Evolutionary conservation across 1,140 invertebrate genomes (phyloP), one percentile per base, ranked within the genome.

Genomic region (Drosophila bocki): DNA sequence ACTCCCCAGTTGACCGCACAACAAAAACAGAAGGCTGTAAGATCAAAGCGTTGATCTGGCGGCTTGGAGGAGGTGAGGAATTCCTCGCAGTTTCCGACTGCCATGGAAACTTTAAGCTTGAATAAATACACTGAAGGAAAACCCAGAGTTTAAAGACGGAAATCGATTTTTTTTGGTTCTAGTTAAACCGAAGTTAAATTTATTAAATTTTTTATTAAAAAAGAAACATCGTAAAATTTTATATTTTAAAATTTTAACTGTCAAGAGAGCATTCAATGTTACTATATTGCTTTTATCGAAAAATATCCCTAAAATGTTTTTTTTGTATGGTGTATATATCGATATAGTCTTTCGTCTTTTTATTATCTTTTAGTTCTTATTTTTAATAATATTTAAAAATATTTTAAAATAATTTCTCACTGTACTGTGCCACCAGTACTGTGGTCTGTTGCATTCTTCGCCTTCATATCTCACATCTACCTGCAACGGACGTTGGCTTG

Each of bases 11-110:
- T 78, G 65, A 78, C 75, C 75, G 58, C 76, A 78, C 51, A 63
- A 70, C 58, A 78, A 71, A 56, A 47, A 59, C 54, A 37, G 48
- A 60, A 44, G 32, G 39, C 17, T 33, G 70, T 61, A 42, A 78
- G 75, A 78, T 78, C 75, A 77, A 77, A 77, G 75, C 74, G 62
- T 77, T 57, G 63, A 77, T 60, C 72, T 68, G 63, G 26, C 1
- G 54, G 32, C 32, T 15, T n/a, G 41, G 29, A 44, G 47, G 22
- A 29, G 67, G 19, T 65, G 33, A n/a, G n/a, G 29, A 42, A 26
- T 39, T 42, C 32, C 62, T 35, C 37, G 33, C 47, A 70, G 67
- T 37, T 67, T 70, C 65, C 62, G 32, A 62, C 6, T 70, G n/a
- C 47, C 67, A 70, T 68, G 42, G 50, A 39, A 77, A 77, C 75